Conservation (phyloP, 2,888 invertebrate genomes). For the Argyresthia albistria region DNA sequence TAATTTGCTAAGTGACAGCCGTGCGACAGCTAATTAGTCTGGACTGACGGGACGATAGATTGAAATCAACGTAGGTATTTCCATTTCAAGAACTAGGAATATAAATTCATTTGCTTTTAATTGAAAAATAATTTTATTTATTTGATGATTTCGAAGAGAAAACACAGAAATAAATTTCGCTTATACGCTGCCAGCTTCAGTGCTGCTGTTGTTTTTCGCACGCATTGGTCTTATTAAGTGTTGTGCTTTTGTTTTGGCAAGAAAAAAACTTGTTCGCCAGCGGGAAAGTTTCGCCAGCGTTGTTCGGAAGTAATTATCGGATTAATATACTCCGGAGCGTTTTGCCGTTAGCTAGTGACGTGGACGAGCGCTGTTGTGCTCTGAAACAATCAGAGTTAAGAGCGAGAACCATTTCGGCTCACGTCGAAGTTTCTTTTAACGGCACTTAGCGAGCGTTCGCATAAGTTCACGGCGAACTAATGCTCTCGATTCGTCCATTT, state of each 20-base stretch:
- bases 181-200: too few species aligned
- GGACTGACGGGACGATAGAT: too few species aligned
- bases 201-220: too few species aligned
- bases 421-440: slow-evolving; percentile 70
- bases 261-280: slow-evolving; percentile 16
- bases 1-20: too few species aligned
- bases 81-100: too few species aligned
- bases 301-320: slow-evolving; percentile 69
- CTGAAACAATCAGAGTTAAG: slow-evolving; percentile 67
- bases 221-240: too few species aligned
- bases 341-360: slow-evolving; percentile 36
- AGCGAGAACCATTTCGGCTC: slow-evolving; percentile 58
- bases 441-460: slow-evolving; percentile 60
- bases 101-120: too few species aligned
- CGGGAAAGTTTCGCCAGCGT: slow-evolving; percentile 53
- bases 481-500: slow-evolving; percentile 69
- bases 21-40: too few species aligned
- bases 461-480: slow-evolving; percentile 64
- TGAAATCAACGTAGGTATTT: too few species aligned
- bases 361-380: slow-evolving; percentile 52
- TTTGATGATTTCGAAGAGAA: too few species aligned
- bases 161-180: too few species aligned
- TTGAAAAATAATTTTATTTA: too few species aligned
- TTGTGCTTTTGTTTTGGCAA: slow-evolving; percentile 36
- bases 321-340: slow-evolving; percentile 59